Evolutionary conservation across 2,797 vertebrate species (phyloP).

Genomic region (Podarcis siculus): DNA sequence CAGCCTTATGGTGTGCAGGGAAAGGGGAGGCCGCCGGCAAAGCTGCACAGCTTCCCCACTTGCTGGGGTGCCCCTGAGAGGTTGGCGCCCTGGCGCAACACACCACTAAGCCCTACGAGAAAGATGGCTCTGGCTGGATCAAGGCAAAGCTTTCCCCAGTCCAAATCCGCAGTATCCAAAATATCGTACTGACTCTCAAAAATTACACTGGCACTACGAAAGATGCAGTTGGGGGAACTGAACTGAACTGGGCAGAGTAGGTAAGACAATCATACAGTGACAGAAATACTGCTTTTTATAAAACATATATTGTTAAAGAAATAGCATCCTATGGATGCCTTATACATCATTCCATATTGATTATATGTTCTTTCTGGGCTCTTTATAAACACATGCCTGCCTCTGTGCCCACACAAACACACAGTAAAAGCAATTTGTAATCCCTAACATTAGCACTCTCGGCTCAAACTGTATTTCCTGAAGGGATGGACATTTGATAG

Average conservation of each 20-base stretch:
- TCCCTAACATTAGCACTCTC: constrained; percentile 11
- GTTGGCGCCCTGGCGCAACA: accelerated
- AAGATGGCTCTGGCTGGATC: background rate
- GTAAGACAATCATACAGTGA: background rate
- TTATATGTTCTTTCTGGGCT: background rate
- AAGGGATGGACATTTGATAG: constrained; percentile 19
- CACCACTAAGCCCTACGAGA: too few species aligned
- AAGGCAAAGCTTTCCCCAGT: background rate
- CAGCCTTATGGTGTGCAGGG: too few species aligned
- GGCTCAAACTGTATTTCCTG: constrained; percentile 9
- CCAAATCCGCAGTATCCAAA: background rate
- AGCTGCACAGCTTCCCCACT: too few species aligned
- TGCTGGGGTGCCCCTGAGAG: too few species aligned
- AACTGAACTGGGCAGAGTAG: background rate
- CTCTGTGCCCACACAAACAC: background rate
- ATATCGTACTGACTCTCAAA: background rate
- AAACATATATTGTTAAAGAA: background rate
- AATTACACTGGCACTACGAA: too few species aligned
- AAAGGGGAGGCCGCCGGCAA: too few species aligned
- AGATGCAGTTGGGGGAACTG: background rate
- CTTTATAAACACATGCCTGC: background rate
- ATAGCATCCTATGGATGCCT: background rate
- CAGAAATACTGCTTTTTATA: background rate
- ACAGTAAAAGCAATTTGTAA: constrained; percentile 3
- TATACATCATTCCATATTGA: background rate